phyloP scores from a whole-genome alignment of 2,797 vertebrate species.

The Choloepus didactylus region DNA sequence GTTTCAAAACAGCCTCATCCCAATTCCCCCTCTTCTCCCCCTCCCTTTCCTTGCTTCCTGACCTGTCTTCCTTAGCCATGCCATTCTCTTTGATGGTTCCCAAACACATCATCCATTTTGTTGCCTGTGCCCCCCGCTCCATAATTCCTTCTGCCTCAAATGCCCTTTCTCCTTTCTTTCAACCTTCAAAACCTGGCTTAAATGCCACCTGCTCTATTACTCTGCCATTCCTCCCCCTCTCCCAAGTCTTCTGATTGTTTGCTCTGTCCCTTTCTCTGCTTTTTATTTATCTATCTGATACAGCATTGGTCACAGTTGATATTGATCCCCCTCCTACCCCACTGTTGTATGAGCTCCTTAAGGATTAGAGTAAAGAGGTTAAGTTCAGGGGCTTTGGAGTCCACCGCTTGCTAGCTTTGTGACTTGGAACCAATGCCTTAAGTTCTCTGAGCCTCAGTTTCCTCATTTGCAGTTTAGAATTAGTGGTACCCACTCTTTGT shows the following conservation, averaged over 20 bases:
- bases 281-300: neutral
- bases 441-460: neutral
- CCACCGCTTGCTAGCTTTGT: neutral
- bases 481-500: neutral
- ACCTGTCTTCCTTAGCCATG: neutral
- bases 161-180: neutral
- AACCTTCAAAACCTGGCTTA: neutral
- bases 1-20: neutral
- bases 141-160: neutral
- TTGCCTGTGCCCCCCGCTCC: neutral
- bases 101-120: neutral
- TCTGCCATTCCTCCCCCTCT: neutral
- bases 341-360: neutral
- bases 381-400: neutral
- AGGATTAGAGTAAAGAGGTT: neutral
- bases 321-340: neutral
- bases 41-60: neutral
- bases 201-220: neutral
- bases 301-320: neutral
- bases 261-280: neutral
- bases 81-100: neutral
- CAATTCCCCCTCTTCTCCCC: rapidly evolving
- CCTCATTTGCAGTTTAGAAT: neutral
- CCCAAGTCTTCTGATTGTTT: neutral
- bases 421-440: neutral